Evolutionary conservation across 2,113 vertebrate genomes (phyloP), one percentile per base, ranked within the genome.

Genomic region (Lycaon pictus): DNA sequence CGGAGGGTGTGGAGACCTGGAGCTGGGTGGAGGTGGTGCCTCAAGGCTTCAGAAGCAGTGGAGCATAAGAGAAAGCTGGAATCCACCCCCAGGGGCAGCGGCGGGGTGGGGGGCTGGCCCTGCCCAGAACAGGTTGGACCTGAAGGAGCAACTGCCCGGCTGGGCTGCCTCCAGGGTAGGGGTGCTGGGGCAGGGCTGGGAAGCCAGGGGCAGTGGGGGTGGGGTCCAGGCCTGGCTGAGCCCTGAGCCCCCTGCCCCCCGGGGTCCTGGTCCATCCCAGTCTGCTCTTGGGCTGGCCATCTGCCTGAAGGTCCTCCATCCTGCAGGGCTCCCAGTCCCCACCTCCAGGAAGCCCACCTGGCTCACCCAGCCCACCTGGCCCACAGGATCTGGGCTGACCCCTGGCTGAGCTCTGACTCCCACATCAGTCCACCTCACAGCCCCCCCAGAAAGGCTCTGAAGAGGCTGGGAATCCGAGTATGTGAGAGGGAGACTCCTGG

Each of bases 71-170:
- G 69, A 89, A 48, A 60, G 94, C 94, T 88, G 95, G 93, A 90
- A 97, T 93, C 95, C 96, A 93, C 17, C 84, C 95, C 95, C 23
- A 0, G 81, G 2, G 88, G 84, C 58, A 0, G 83, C 20, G 1
- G 56, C 11, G 6, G 43, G 43, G 43, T 43, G 43, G 16, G 87
- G 35, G n/a, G 7, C 32, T 1, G 2, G 95, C 93, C 95, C 96
- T 76, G 96, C 96, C 97, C 91, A 93, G 90, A 98, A 96, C 98
- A 96, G 97, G 97, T 90, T 87, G 29, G 12, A 94, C 95, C 94
- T 95, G 97, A 87, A 86, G 74, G 5, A 56, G 76, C 25, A 51
- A 0, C 8, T 11, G 92, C 65, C 6, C 16, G 1, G 71, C 35
- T 58, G 74, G 2, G 71, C 32, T 58, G 74, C 60, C 82, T 56